Percentiles rank a stretch among this genome's conserved stretches.
Evolutionary conservation across 1,140 invertebrate genomes (phyloP).

Genomic region (Drosophila ironensis): DNA sequence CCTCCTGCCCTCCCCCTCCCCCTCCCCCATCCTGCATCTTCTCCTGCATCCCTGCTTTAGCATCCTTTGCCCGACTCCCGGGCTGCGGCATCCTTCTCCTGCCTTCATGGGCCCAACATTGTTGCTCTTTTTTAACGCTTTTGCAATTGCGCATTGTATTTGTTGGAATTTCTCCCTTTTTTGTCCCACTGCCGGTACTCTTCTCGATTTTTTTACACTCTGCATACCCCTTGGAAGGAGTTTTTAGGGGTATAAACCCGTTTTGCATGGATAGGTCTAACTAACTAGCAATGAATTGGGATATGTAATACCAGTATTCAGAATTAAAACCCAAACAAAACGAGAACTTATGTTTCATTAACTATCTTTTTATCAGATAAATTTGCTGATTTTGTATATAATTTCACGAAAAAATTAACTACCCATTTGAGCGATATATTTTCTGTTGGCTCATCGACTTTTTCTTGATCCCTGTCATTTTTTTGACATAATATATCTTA

Average conservation of each 20-base stretch:
- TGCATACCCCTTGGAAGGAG: not conserved
- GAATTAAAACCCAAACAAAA: no score
- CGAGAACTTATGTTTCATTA: no score
- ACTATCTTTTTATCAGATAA: no score
- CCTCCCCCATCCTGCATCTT: not conserved
- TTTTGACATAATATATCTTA: no score
- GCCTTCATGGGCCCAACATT: constrained; percentile 53
- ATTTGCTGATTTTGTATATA: no score
- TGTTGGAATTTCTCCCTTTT: constrained; percentile 53
- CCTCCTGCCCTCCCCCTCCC: not conserved
- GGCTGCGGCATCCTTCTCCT: not conserved
- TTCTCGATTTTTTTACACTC: constrained; percentile 6
- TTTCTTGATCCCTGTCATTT: no score
- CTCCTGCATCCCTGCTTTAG: not conserved
- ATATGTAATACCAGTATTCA: no score
- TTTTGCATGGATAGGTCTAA: no score
- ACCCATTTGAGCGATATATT: no score
- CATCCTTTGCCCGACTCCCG: not conserved
- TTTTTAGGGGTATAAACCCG: not conserved
- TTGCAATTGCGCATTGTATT: constrained; percentile 74
- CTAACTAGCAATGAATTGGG: no score
- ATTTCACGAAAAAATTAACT: no score
- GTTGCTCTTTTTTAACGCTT: constrained; percentile 76
- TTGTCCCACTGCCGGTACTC: not conserved
- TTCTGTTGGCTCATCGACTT: no score